Conservation (phyloP, 35 echinoderm and acorn worm species). For the Lytechinus pictus region DNA sequence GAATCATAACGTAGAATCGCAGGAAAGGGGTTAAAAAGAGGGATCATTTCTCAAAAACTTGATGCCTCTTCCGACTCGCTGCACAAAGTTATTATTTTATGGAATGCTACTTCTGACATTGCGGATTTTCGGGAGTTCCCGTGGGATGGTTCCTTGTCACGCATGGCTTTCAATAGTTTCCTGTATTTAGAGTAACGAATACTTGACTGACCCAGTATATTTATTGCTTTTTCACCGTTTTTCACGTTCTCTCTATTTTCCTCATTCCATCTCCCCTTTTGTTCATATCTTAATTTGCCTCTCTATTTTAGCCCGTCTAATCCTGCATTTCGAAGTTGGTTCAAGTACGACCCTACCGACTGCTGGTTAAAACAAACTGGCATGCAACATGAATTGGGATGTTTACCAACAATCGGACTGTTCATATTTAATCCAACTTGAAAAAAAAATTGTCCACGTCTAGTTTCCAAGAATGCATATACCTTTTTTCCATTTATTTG, state of each 20-base stretch:
- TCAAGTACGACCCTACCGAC: too few species aligned
- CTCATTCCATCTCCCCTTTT: background rate
- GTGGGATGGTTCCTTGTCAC: constrained; percentile 17
- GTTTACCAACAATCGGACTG: too few species aligned
- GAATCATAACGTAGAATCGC: background rate
- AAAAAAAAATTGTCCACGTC: too few species aligned
- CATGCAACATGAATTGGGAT: too few species aligned
- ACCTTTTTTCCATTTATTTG: too few species aligned
- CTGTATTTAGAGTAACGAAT: background rate
- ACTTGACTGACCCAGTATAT: background rate
- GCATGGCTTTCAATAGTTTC: constrained; percentile 33
- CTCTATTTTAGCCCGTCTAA: background rate
- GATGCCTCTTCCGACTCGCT: background rate
- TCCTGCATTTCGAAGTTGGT: background rate
- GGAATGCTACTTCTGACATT: background rate
- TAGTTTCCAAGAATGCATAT: too few species aligned
- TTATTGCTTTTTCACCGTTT: background rate
- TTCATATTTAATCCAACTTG: too few species aligned
- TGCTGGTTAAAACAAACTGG: too few species aligned
- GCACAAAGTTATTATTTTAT: background rate
- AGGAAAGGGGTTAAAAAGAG: background rate
- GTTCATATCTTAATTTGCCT: background rate
- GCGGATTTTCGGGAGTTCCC: background rate
- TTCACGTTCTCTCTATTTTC: background rate
- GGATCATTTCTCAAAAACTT: background rate